These are phyloP conservation scores for Hypena proboscidalis DNA, from an alignment of 2,888 invertebrate species.

Conservation along the genomic window DNA sequence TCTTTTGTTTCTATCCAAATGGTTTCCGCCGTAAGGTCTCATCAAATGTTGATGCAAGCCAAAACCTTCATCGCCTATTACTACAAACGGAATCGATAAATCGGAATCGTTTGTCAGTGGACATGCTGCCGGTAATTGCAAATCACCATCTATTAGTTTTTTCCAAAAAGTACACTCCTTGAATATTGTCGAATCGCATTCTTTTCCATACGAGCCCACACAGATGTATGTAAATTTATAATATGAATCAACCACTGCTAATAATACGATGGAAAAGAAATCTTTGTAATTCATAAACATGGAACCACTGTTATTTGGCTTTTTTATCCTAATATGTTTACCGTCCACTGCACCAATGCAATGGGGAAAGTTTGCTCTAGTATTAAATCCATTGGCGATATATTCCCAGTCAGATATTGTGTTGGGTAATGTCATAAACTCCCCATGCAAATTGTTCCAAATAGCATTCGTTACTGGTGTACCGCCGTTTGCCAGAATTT, in stretches of 20 bases:
- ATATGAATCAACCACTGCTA: constrained; percentile 29
- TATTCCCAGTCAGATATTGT: constrained; percentile 27
- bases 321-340: constrained; percentile 34
- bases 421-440: constrained; percentile 20
- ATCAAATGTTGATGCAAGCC: constrained; percentile 24
- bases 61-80: constrained; percentile 30
- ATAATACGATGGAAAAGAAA: constrained; percentile 26
- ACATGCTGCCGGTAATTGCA: constrained; percentile 24
- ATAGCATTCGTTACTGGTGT: constrained; percentile 27
- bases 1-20: constrained; percentile 25
- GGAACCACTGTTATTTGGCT: constrained; percentile 27
- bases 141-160: constrained; percentile 11
- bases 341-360: constrained; percentile 32
- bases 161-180: constrained; percentile 22
- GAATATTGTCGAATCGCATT: constrained; percentile 22
- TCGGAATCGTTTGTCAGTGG: constrained; percentile 24
- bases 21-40: constrained; percentile 25
- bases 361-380: constrained; percentile 35
- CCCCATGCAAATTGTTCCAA: constrained; percentile 22
- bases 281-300: constrained; percentile 31
- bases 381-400: constrained; percentile 35
- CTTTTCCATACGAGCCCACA: constrained; percentile 31
- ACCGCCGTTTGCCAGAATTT: no score
- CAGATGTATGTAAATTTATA: constrained; percentile 27
- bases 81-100: constrained; percentile 17